Evolutionary conservation across 2,888 invertebrate genomes (phyloP).

Genomic region (Eristalinus sepulchralis): DNA sequence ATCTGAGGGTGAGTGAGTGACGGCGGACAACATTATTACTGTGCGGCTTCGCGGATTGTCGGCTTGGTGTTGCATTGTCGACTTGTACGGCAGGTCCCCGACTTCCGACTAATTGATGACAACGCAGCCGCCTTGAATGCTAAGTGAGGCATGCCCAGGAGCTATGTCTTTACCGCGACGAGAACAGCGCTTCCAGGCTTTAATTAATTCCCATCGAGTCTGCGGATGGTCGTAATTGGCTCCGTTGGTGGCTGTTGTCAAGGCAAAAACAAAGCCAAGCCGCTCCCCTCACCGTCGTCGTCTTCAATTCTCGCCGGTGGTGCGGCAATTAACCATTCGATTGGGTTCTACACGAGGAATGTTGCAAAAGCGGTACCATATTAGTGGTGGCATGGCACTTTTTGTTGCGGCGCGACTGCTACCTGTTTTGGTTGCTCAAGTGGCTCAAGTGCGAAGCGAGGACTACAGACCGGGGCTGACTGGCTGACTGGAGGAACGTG

Average conservation of each 20-base stretch:
- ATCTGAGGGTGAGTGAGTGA: constrained; percentile 23
- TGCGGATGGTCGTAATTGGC: constrained; percentile 46
- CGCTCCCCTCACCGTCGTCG: neutral
- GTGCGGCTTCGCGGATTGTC: neutral
- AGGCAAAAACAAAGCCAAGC: constrained; percentile 27
- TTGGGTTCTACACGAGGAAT: constrained; percentile 22
- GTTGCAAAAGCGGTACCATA: constrained; percentile 54
- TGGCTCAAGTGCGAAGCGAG: neutral
- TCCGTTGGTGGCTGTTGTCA: constrained; percentile 27
- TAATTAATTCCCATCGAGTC: constrained; percentile 62
- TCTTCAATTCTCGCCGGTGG: constrained; percentile 27
- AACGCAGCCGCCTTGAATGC: constrained; percentile 57
- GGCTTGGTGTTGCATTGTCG: neutral
- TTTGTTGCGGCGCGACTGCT: constrained; percentile 28
- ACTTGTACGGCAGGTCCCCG: neutral
- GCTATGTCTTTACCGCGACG: neutral
- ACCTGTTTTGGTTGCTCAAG: constrained; percentile 35
- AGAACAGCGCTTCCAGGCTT: constrained; percentile 26
- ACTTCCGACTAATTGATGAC: constrained; percentile 70
- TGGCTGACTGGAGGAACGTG: neutral
- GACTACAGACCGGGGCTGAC: neutral
- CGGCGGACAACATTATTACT: constrained; percentile 56
- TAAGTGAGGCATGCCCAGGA: constrained; percentile 29
- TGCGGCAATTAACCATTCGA: constrained; percentile 44
- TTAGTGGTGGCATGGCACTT: constrained; percentile 23